phyloP scores from a whole-genome alignment of 2,888 invertebrate species.

The Drosophila mimica region DNA sequence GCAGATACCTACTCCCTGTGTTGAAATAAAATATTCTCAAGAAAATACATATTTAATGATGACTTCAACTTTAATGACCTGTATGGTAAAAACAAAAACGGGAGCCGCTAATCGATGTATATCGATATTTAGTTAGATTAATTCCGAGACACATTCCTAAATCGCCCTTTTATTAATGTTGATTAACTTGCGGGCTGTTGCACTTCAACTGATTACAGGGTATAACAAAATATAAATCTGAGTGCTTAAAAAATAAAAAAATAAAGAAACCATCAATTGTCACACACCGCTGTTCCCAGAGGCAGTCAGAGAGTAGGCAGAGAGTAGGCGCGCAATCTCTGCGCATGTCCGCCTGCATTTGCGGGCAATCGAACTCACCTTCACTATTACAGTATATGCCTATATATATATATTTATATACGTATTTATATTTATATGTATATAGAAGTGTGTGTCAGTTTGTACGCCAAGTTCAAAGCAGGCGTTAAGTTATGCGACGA shows the following conservation, averaged over 20 bases:
- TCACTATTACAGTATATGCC: conserved; percentile 28
- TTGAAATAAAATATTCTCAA: not conserved
- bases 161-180: not conserved
- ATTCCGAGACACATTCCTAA: not conserved
- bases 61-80: not conserved
- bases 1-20: not conserved
- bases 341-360: conserved; percentile 70
- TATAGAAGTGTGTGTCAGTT: conserved; percentile 8
- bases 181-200: not conserved
- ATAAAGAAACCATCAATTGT: conserved; percentile 2
- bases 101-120: not conserved
- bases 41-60: not conserved
- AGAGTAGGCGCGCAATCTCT: conserved; percentile 42
- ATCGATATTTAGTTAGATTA: not conserved
- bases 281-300: conserved; percentile 10
- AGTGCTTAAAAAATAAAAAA: not conserved
- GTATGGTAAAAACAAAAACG: too few species aligned
- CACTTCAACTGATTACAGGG: not conserved
- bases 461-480: conserved; percentile 72
- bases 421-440: not conserved
- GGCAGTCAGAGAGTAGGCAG: conserved; percentile 15
- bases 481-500: conserved; percentile 58
- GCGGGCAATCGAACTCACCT: conserved; percentile 72
- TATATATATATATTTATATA: conserved; percentile 1
- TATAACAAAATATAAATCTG: conserved; percentile 11